Evolutionary conservation across 2,113 vertebrate species (phyloP).

Genomic region (Xenopus borealis): DNA sequence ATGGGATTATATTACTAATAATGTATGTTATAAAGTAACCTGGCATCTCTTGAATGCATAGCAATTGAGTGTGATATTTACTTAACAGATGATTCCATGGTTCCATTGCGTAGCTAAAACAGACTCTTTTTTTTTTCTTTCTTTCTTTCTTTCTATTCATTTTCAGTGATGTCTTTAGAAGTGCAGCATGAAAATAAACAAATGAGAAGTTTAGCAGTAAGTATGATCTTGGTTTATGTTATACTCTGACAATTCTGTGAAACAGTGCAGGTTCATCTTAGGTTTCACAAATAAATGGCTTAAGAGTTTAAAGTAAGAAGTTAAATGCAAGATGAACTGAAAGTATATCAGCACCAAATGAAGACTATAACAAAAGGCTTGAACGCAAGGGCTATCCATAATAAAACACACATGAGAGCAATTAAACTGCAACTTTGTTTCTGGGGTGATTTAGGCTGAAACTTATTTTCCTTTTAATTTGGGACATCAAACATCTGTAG

Average conservation of each 20-base stretch:
- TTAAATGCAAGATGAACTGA: slow-evolving; percentile 28
- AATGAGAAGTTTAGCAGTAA: slow-evolving; percentile 36
- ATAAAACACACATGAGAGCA: slow-evolving; percentile 30
- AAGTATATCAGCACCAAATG: slow-evolving; percentile 22
- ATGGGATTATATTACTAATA: neutral
- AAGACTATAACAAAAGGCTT: slow-evolving; percentile 10
- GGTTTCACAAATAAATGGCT: slow-evolving; percentile 46
- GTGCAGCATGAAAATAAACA: slow-evolving; percentile 37
- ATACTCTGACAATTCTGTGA: slow-evolving; percentile 40
- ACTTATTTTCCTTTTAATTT: slow-evolving; percentile 7
- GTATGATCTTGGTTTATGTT: slow-evolving; percentile 33
- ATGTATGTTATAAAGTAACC: slow-evolving; percentile 1
- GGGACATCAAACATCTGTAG: slow-evolving; percentile 31
- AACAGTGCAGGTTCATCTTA: slow-evolving; percentile 43
- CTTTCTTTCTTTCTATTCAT: neutral
- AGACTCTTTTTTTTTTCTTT: neutral
- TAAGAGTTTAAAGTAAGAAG: slow-evolving; percentile 36
- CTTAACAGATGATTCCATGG: neutral
- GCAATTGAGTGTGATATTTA: slow-evolving; percentile 1
- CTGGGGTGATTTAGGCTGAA: slow-evolving; percentile 1
- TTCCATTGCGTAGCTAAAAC: slow-evolving; percentile 5
- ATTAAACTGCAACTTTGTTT: slow-evolving; percentile 16
- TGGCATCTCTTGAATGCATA: neutral
- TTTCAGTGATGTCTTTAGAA: slow-evolving; percentile 36
- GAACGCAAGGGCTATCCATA: slow-evolving; percentile 10